A percentile compares a stretch with the other conserved stretches of the same genome.
Conservation (phyloP, 2,113 vertebrate species). For the Psettodes erumei region DNA sequence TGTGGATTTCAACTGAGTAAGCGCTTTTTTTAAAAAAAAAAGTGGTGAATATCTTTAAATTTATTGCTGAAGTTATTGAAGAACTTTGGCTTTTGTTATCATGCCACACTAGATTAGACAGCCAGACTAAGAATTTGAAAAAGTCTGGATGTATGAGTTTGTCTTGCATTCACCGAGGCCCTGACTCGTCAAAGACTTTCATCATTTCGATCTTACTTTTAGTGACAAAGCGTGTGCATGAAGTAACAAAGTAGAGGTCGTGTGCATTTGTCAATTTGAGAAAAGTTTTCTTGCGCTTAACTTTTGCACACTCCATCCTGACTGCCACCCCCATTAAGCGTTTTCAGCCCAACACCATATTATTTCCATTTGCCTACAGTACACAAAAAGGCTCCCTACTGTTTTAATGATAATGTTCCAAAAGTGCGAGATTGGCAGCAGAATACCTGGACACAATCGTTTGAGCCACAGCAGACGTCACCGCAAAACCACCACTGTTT, state of each 20-base stretch:
- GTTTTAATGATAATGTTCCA: slow-evolving; percentile 36
- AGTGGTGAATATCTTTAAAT: not conserved
- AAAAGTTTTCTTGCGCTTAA: not conserved
- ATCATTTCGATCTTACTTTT: not conserved
- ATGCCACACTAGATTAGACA: not conserved
- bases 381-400: not conserved
- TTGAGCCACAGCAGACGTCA: slow-evolving; percentile 15
- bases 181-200: not conserved
- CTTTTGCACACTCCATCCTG: slow-evolving; percentile 3
- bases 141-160: not conserved
- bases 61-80: not conserved
- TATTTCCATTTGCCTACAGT: slow-evolving; percentile 12
- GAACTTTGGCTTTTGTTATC: not conserved
- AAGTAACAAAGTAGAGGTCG: not conserved
- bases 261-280: not conserved
- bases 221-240: not conserved
- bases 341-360: slow-evolving; percentile 28
- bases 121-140: not conserved
- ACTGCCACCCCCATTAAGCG: not conserved
- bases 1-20: not conserved
- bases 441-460: slow-evolving; percentile 30
- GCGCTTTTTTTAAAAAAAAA: not conserved
- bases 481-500: slow-evolving; percentile 18
- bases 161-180: not conserved
- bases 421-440: slow-evolving; percentile 14